Base-by-base conservation (phyloP, 1,140 invertebrate genomes). In the Papilio polyxenes region DNA sequence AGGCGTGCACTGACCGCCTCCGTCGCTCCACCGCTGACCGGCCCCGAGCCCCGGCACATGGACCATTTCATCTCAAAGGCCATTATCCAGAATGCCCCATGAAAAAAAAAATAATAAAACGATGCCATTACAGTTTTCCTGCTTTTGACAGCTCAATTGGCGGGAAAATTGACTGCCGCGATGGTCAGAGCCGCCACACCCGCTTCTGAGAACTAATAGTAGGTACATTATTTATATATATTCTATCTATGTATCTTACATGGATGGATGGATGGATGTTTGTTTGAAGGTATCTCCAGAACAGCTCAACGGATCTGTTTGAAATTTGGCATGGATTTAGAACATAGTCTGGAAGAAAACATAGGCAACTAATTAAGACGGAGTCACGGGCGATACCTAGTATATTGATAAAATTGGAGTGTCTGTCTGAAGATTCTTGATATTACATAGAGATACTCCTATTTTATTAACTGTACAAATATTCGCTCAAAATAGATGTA, bases 101-200 rank as follows among this genome's bases (percentile, higher is more conserved):
- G 62, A 31, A 20, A 65, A 65, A 65, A 65, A 65, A 1, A 31
- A 31, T 23, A 65, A 65, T 5, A 65, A 65, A 65, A 20, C 17
- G n/a, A 65, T 31, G 9, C 23, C 62, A 31, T 65, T 65, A 65
- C 62, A 9, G 20, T 65, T 9, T 65, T 65, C 23, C 62, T 65
- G 62, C 23, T 65, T 31, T 3, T 65, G 62, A 65, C 62, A 65
- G 62, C 62, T 13, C n/a, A 62, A 62, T 62, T 62, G 59, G n/a
- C 59, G 20, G 20, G 23, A 31, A 65, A 10, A 31, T 65, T 31
- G 23, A 31, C 62, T 37, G 65, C 10, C 31, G 65, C 65, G 3
- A 31, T 37, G 11, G 3, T 31, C 62, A 2, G 62, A 31, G 23
- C 23, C 23, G 23, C 40, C 40, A 7, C 40, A 44, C 40, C 59